Conservation (phyloP, 2,797 vertebrate species). For the Tapirus indicus region DNA sequence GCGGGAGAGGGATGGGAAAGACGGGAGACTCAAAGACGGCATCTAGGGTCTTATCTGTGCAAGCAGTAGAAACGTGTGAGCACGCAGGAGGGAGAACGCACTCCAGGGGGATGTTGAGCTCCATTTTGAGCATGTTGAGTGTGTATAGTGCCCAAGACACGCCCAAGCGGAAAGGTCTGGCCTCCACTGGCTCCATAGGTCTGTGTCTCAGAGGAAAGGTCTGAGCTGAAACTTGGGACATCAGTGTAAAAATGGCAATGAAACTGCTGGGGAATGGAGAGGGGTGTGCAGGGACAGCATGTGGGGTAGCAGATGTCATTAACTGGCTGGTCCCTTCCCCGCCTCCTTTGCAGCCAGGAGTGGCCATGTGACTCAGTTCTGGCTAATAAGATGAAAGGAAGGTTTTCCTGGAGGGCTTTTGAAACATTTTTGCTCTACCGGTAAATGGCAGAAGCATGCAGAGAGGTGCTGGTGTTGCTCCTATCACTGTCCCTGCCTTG, state of each 20-base stretch:
- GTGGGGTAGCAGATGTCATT: rapidly evolving
- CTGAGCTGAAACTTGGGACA: neutral
- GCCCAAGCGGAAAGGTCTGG: neutral
- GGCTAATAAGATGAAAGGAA: neutral
- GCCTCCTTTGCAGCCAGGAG: neutral
- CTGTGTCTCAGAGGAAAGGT: neutral
- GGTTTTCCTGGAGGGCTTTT: neutral
- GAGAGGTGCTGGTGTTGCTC: neutral
- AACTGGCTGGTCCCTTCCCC: no score
- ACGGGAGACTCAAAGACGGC: neutral
- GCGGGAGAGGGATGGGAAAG: neutral
- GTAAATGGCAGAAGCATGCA: neutral
- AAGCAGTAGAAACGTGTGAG: no score
- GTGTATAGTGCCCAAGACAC: rapidly evolving
- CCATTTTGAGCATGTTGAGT: rapidly evolving
- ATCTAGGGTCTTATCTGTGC: neutral
- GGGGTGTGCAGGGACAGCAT: no score
- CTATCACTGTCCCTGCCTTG: neutral
- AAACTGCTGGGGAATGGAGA: neutral
- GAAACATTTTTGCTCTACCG: neutral
- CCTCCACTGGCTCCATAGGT: neutral
- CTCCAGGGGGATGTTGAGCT: rapidly evolving
- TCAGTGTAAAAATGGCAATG: neutral
- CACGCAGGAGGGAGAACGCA: rapidly evolving
- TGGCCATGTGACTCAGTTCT: neutral